phyloP scores from a whole-genome alignment of 2,888 invertebrate genomes.

The Cheilosia variabilis region DNA sequence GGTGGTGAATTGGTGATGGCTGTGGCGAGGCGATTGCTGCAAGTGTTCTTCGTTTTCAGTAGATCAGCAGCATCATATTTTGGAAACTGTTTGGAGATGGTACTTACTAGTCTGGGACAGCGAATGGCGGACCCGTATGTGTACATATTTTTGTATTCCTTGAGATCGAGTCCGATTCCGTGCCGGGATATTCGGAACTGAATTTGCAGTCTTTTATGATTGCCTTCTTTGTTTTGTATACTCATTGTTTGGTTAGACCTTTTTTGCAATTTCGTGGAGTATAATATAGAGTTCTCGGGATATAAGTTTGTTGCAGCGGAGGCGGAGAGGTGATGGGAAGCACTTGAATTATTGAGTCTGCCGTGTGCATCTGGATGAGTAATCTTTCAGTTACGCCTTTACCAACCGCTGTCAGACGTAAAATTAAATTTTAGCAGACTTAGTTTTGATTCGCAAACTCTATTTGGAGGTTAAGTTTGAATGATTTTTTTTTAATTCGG shows the following conservation, averaged over 20 bases:
- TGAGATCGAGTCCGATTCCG: slow-evolving; percentile 14
- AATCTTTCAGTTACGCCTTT: too few species aligned
- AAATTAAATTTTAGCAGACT: too few species aligned
- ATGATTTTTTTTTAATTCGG: too few species aligned
- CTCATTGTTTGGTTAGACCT: neutral
- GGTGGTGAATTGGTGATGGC: neutral
- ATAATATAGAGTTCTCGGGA: neutral
- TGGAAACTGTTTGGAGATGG: neutral
- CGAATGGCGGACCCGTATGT: neutral
- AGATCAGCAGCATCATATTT: slow-evolving; percentile 37
- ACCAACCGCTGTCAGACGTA: too few species aligned
- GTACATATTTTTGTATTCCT: slow-evolving; percentile 13
- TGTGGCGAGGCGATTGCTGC: slow-evolving; percentile 38
- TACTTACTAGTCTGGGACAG: slow-evolving; percentile 4
- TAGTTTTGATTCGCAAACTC: too few species aligned
- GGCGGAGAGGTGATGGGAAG: neutral
- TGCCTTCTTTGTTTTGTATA: neutral
- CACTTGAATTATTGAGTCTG: neutral
- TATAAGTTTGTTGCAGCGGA: neutral
- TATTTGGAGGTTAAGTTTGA: too few species aligned
- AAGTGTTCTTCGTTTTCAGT: slow-evolving; percentile 62
- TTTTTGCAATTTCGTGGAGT: neutral
- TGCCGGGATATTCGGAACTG: slow-evolving; percentile 25
- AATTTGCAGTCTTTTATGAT: neutral
- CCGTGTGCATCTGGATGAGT: too few species aligned